Evolutionary conservation across 2,797 vertebrate species (phyloP), one percentile per base, ranked within the genome.

Genomic region (Eremophila alpestris): DNA sequence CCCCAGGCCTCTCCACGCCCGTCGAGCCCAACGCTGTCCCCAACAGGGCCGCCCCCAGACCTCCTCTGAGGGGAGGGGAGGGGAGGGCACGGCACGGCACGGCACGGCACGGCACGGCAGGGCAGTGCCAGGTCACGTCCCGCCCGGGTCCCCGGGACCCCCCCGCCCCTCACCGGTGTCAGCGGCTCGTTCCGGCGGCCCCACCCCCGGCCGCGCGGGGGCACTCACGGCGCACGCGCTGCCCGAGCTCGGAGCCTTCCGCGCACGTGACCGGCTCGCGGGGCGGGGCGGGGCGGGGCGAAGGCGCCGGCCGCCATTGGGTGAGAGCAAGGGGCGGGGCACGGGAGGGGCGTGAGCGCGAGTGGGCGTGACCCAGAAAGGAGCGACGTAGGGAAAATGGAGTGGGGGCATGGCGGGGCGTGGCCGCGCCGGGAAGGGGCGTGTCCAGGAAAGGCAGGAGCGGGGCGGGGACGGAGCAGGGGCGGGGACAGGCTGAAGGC

Each of bases 281-380:
- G n/a, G 45, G 16, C 5, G 16, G 36, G 1, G 16, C 16, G 58
- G 45, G 45, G 16, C 5, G 16, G 36, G 1, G 16, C 16, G 13
- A 45, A 21, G 3, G 4, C 3, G 2, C 18, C 5, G 3, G 1
- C 2, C 2, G 23, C 36, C 6, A 90, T 87, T 79, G 73, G 79
- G 9, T 62, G 12, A 22, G 3, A 2, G 6, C 2, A 14, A 8
- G 16, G 14, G 63, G 52, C 24, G 43, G 23, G 22, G 23, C 16
- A 14, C 0, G 23, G 23, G 19, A 0, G 40, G 36, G 49, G 23
- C 9, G 30, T 1, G 45, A 7, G 7, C 5, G 6, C 6, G 21
- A 13, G 2, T 46, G 64, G 30, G 36, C 15, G 30, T 0, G 7
- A 54, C 2, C 64, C 5, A 5, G 13, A 29, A 12, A 22, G 32